Base-by-base conservation (phyloP, 2,888 invertebrate genomes). In the Labia minor region DNA sequence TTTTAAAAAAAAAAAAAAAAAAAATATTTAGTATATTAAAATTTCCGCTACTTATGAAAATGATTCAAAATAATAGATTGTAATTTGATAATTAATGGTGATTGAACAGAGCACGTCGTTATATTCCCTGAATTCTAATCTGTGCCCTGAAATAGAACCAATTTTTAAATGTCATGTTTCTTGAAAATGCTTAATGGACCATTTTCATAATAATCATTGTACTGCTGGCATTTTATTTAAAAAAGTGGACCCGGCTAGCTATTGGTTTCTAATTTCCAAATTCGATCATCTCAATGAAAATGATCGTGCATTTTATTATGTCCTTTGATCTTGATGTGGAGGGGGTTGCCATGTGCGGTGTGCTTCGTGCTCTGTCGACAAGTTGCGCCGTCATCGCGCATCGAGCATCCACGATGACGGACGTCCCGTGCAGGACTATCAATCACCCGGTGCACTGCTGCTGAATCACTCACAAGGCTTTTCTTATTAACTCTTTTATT, bases 361-460 rank as follows among this genome's bases (percentile, higher is more conserved):
- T 49, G 49, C 49, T 4, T 49, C 49, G 49, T 49, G 49, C 49
- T 49, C 49, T 16, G 49, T 14, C 49, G 49, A 16, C 16, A 49
- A n/a, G 49, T 49, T 49, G 49, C 49, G 49, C 8, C 49, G 49
- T 49, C 49, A 49, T 49, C 49, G 4, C 49, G 49, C 6, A 10
- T 49, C 6, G n/a, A 49, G n/a, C n/a, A 4, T n/a, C 49, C n/a
- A 49, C n/a, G 49, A 49, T 49, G 49, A 49, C 49, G 49, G 49
- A 49, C 49, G 14, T 49, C 49, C 49, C 49, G 16, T 11, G 49
- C 49, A 11, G 49, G 49, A 49, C 49, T 49, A 49, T 49, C 49
- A 49, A 49, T 49, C 49, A 49, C 49, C 49, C n/a, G n/a, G n/a
- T 49, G 49, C 49, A 49, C 49, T 49, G 49, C 49, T 49, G 49